Evolutionary conservation across 2,888 invertebrate species (phyloP).

Genomic region (Drosophila vallismaia): DNA sequence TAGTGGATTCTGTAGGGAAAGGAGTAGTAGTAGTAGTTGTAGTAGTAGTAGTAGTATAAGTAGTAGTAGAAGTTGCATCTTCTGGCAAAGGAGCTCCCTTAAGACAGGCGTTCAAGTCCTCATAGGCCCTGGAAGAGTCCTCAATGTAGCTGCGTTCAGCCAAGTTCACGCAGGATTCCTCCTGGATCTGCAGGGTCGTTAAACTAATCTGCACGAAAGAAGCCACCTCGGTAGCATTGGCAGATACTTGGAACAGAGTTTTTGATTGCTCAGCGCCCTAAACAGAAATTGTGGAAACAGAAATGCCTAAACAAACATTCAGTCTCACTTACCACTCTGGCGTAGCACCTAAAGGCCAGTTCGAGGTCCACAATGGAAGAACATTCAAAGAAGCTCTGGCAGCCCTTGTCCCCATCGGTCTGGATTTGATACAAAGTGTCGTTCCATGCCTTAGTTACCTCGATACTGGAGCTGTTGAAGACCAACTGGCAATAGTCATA

Average conservation of each 20-base stretch:
- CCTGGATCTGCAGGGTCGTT: conserved; percentile 4
- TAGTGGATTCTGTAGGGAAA: neutral
- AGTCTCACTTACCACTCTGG: conserved; percentile 38
- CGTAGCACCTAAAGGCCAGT: conserved; percentile 52
- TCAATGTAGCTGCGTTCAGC: conserved; percentile 49
- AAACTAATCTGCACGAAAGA: conserved; percentile 21
- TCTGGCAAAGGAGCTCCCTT: neutral
- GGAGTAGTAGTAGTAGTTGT: neutral
- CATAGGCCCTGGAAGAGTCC: conserved; percentile 34
- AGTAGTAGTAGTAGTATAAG: neutral
- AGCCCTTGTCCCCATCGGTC: neutral
- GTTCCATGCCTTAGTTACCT: neutral
- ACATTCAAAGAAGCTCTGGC: conserved; percentile 37
- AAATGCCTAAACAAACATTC: no score
- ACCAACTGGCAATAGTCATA: conserved; percentile 22
- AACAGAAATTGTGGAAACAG: neutral
- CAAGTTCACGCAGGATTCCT: conserved; percentile 38
- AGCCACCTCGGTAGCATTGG: conserved; percentile 24
- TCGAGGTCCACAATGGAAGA: conserved; percentile 33
- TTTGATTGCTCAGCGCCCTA: conserved; percentile 51
- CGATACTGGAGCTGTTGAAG: neutral
- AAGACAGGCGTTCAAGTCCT: conserved; percentile 45
- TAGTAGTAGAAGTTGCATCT: neutral
- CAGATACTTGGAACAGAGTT: conserved; percentile 46
- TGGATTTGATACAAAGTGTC: conserved; percentile 21